These are phyloP conservation scores for Hymenopus coronatus DNA, from an alignment of 2,888 invertebrate species.

Conservation along the genomic window DNA sequence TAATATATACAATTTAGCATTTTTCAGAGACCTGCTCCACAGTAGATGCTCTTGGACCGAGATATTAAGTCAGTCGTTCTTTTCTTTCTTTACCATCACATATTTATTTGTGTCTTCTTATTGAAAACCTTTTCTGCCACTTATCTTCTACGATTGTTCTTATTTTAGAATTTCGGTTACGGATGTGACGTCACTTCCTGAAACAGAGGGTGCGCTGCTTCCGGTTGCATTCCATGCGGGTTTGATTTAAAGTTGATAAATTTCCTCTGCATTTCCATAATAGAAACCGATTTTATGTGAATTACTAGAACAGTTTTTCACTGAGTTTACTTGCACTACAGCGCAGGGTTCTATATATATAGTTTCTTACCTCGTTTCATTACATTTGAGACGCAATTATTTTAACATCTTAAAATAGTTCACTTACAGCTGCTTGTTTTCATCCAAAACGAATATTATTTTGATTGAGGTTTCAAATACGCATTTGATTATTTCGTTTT, in stretches of 20 bases:
- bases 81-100: neutral
- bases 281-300: neutral
- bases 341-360: neutral
- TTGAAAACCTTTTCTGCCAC: neutral
- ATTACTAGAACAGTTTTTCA: neutral
- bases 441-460: neutral
- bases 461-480: neutral
- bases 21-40: neutral
- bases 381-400: neutral
- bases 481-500: neutral
- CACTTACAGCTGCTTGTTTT: neutral
- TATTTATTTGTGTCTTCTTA: neutral
- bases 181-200: neutral
- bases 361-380: neutral
- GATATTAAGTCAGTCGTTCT: neutral
- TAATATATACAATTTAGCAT: too few species aligned
- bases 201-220: neutral
- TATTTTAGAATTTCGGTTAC: constrained; percentile 4
- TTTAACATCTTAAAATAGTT: neutral
- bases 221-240: neutral
- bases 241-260: neutral
- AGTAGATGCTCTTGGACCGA: neutral
- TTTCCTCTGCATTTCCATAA: neutral
- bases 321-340: neutral
- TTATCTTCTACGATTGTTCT: neutral